Base-by-base conservation (phyloP, 2,113 vertebrate genomes). In the Oxygymnocypris stewartii region DNA sequence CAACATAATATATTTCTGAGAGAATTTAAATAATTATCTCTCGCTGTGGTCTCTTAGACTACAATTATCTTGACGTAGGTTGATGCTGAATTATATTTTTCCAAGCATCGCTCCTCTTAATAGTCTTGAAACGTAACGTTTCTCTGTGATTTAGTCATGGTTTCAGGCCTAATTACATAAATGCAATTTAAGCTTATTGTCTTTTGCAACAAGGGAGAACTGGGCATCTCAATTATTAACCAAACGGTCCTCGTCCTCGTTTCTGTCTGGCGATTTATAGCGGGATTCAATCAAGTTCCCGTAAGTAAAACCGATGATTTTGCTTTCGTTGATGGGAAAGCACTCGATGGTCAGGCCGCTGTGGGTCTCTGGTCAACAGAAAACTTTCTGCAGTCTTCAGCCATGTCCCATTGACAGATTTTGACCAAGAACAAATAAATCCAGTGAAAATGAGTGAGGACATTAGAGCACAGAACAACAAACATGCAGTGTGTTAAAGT, bases 371-470 rank as follows among this genome's bases (percentile, higher is more conserved):
- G 93, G 94, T 94, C 93, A 93, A 89, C 90, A 92, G 92, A 94
- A 94, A 94, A 90, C 88, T 92, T 89, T 86, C 91, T 92, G 91
- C 93, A 90, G 90, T 90, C 91, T 91, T 65, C 71, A 74, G 80
- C 90, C 92, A 89, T 90, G 92, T 92, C 91, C 35, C 86, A 57
- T 89, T 91, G 91, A 89, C 91, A 91, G 86, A 87, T 88, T 93
- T 93, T 91, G 89, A 94, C 93, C 92, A 92, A 94, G 94, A 90
- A 92, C 87, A 94, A 94, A 94, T 94, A 93, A 92, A 93, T 94
- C 87, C 82, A 82, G 84, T 73, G 79, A 93, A 90, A 89, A 88
- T 13, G 91, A 85, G 49, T 59, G 90, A 93, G 91, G 89, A 92
- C 92, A 91, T 90, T 87, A 80, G 89, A 87, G 42, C 78, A 1